Evolutionary conservation across 2,797 vertebrate genomes (phyloP).

Genomic region (Ibycter americanus): DNA sequence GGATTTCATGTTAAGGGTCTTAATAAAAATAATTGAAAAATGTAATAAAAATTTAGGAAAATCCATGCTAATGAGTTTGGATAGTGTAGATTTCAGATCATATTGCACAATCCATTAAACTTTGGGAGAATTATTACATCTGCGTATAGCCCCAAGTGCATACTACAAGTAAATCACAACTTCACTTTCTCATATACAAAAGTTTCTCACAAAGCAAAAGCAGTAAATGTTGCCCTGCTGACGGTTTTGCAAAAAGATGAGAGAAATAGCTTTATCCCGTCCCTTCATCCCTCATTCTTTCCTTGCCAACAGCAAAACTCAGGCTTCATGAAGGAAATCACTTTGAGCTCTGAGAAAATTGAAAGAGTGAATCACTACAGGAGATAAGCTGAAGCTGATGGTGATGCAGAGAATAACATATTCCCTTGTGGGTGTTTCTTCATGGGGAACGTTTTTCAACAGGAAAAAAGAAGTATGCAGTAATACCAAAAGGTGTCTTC

Average conservation of each 20-base stretch:
- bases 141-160: background rate
- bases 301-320: constrained; percentile 1
- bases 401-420: background rate
- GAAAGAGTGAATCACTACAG: background rate
- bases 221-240: background rate
- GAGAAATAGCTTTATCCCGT: background rate
- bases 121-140: background rate
- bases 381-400: constrained; percentile 12
- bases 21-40: constrained; percentile 40
- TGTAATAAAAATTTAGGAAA: constrained; percentile 27
- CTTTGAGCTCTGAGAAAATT: background rate
- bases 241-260: background rate
- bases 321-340: background rate
- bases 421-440: background rate
- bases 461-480: background rate
- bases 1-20: constrained; percentile 2
- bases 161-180: background rate
- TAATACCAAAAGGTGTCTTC: background rate
- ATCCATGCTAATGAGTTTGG: background rate
- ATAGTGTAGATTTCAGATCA: background rate
- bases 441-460: background rate
- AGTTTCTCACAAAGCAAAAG: background rate
- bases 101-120: background rate
- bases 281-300: background rate
- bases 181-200: background rate